Base-by-base conservation (phyloP, 2,113 vertebrate species). In the Lichenostomus cassidix region DNA sequence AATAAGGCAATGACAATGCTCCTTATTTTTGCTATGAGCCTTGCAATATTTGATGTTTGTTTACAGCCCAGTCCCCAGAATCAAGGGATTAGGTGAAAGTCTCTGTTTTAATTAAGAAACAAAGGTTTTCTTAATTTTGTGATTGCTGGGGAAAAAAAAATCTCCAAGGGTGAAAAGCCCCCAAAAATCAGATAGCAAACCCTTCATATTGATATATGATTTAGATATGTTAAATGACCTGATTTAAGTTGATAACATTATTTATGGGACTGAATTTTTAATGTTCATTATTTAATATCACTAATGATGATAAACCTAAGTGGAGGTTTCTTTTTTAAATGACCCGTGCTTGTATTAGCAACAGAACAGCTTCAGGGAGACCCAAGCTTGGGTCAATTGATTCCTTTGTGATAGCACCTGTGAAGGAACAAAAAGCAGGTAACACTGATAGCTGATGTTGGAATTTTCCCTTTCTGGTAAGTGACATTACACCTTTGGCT, bases 51-150 rank as follows among this genome's bases (percentile, higher is more conserved):
- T 7, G 5, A 25, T 91, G 46, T 65, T 95, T 96, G 35, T 73
- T 94, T 91, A 79, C 69, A 79, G 55, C 31, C n/a, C 37, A 67
- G 35, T 24, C 91, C 33, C n/a, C 7, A 11, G 50, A 91, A 90
- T 80, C 59, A 74, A 77, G 35, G 81, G 67, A 85, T 92, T 89
- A 95, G 29, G 19, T 71, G 33, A 62, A 87, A 67, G 27, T 69
- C 35, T 87, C 78, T 85, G 50, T 76, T 96, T 93, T 70, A 87
- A 80, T 94, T 85, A 80, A 90, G 42, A 92, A 95, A 87, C 68
- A 93, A 93, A 67, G 20, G 2, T 41, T 94, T 90, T 83, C 37
- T 89, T 85, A 31, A 53, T 83, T 75, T 85, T 85, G 28, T 73
- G 22, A 47, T 77, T 81, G 39, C 42, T 49, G 39, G 31, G 23